Base-by-base conservation (phyloP, 2,113 vertebrate species). In the Trematomus loennbergii region DNA sequence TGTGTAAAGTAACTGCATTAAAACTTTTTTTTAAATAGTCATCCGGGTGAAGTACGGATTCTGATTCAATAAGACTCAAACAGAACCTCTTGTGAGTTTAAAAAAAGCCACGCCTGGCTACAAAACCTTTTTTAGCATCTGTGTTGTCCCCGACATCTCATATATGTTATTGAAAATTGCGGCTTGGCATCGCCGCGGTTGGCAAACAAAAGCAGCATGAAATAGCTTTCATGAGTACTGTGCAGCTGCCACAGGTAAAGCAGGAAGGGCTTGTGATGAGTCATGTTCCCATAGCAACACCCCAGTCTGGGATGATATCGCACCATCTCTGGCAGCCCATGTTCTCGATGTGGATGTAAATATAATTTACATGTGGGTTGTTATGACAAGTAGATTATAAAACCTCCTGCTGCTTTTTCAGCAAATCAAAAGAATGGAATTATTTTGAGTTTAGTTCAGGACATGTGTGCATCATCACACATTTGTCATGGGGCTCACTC, bases 201-300 rank as follows among this genome's bases (percentile, higher is more conserved):
- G 88, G 92, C 89, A 93, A 93, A 94, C 89, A 92, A 90, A 87
- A 91, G 82, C 70, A 83, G 88, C 81, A 84, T 75, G 85, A 91
- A 92, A 88, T 82, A 84, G 87, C 86, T 84, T 82, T 86, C 84
- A 67, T 73, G 85, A 88, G 89, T 79, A 66, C 78, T 80, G 84
- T 88, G 87, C 93, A 93, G 93, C 94, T 94, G 93, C 91, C 88
- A 84, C 90, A 92, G 91, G 93, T 93, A 91, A 65, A 88, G 86
- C 82, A 76, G 89, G 85, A 89, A 82, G 87, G 89, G 87, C 84
- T 81, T 86, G 87, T 48, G 90, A 88, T 95, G 94, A 94, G 91
- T 95, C 92, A 94, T 45, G 89, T 94, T 91, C 75, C 93, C 93
- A 94, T 94, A 87, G 94, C 90, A 94, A 95, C 92, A 12, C 52